phyloP scores from a whole-genome alignment of 2,797 vertebrate genomes.

The Cossypha niveicapilla region DNA sequence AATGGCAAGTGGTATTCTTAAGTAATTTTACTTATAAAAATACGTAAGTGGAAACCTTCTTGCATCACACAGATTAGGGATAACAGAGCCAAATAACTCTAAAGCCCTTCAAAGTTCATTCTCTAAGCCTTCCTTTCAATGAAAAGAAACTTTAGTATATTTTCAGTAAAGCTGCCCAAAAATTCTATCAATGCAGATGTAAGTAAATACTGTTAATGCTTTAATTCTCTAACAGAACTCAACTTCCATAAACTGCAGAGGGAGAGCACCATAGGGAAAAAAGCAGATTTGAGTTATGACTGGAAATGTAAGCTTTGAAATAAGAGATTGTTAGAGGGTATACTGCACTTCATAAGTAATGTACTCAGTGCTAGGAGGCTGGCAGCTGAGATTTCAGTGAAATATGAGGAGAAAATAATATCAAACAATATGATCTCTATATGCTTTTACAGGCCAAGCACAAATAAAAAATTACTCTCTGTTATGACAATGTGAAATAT shows the following conservation, averaged over 20 bases:
- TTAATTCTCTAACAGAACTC: neutral
- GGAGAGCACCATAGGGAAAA: neutral
- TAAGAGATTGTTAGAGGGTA: neutral
- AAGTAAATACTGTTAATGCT: neutral
- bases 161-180: neutral
- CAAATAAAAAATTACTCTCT: neutral
- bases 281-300: neutral
- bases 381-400: neutral
- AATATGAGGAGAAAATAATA: neutral
- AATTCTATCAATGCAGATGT: neutral
- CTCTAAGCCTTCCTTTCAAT: neutral
- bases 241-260: neutral
- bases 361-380: neutral
- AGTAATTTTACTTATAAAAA: neutral
- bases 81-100: neutral
- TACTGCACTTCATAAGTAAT: neutral
- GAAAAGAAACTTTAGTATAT: neutral
- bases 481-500: neutral
- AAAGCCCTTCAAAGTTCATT: neutral
- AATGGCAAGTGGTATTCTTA: neutral
- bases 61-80: neutral
- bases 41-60: neutral
- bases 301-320: slow-evolving; percentile 28
- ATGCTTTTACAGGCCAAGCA: neutral
- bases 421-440: neutral